These are phyloP conservation scores for Acipenser transmontanus DNA, from an alignment of 2,797 vertebrate species.

Conservation along the genomic window DNA sequence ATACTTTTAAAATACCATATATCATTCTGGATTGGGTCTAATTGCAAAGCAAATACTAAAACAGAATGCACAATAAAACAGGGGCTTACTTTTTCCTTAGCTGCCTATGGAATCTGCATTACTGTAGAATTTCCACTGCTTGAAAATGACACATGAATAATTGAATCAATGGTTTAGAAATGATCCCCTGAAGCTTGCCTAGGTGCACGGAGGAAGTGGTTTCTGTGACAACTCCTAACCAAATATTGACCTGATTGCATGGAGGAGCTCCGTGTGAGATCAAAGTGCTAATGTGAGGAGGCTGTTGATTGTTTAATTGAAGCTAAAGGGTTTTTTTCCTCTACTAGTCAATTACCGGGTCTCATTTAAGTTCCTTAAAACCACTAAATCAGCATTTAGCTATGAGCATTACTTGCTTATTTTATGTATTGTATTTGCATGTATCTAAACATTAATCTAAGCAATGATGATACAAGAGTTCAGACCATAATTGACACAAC, in stretches of 20 bases:
- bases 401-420: constrained; percentile 5
- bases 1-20: constrained; percentile 68
- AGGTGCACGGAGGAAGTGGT: constrained; percentile 61
- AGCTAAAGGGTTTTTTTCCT: constrained; percentile 56
- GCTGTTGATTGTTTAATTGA: constrained; percentile 69
- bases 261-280: constrained; percentile 39
- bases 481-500: constrained; percentile 27
- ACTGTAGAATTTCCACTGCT: constrained; percentile 59
- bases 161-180: constrained; percentile 70
- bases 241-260: constrained; percentile 57
- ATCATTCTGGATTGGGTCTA: constrained; percentile 68
- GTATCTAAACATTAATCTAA: constrained; percentile 29
- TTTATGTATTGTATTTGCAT: constrained; percentile 14
- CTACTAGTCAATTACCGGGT: constrained; percentile 45
- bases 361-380: constrained; percentile 46
- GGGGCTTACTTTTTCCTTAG: constrained; percentile 75
- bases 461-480: constrained; percentile 24
- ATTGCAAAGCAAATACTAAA: constrained; percentile 73
- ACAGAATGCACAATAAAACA: constrained; percentile 59
- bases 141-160: constrained; percentile 60
- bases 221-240: constrained; percentile 70
- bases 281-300: constrained; percentile 43
- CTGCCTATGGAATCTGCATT: constrained; percentile 71
- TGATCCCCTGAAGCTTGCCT: constrained; percentile 47
- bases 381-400: constrained; percentile 47